These are phyloP conservation scores for Ifrita kowaldi DNA, from an alignment of 2,113 vertebrate genomes.

Conservation along the genomic window DNA sequence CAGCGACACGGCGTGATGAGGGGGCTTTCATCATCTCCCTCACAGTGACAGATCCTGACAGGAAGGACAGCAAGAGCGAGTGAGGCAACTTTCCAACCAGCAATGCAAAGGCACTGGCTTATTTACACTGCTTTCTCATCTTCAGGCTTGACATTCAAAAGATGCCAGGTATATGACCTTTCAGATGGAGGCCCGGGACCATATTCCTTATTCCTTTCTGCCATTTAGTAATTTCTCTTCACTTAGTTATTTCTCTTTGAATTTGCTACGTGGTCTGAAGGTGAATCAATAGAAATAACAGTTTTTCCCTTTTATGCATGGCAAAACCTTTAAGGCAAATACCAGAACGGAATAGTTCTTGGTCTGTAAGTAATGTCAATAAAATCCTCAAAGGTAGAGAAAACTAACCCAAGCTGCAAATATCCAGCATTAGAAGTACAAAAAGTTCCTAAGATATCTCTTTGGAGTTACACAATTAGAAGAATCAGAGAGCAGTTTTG, in stretches of 20 bases:
- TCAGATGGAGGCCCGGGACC: neutral
- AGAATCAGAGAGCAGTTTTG: neutral
- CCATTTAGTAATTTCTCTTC: neutral
- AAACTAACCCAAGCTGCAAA: neutral
- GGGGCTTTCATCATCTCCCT: constrained; percentile 91
- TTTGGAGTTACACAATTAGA: neutral
- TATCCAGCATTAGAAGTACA: neutral
- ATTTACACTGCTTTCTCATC: neutral
- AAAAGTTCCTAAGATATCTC: neutral
- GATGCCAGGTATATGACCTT: neutral
- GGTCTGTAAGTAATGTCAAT: neutral
- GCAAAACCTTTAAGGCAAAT: neutral
- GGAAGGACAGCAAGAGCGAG: constrained; percentile 43
- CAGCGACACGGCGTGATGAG: constrained; percentile 95
- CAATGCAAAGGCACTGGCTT: neutral
- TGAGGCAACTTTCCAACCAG: neutral
- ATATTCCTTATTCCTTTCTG: neutral
- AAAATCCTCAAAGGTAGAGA: neutral
- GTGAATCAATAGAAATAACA: neutral
- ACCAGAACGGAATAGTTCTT: neutral
- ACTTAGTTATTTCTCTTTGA: neutral
- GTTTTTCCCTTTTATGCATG: neutral
- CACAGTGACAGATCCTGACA: constrained; percentile 96
- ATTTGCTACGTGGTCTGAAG: neutral
- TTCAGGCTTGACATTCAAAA: neutral